These are phyloP conservation scores for Datnioides undecimradiatus DNA, from an alignment of 2,113 vertebrate genomes.

Conservation along the genomic window DNA sequence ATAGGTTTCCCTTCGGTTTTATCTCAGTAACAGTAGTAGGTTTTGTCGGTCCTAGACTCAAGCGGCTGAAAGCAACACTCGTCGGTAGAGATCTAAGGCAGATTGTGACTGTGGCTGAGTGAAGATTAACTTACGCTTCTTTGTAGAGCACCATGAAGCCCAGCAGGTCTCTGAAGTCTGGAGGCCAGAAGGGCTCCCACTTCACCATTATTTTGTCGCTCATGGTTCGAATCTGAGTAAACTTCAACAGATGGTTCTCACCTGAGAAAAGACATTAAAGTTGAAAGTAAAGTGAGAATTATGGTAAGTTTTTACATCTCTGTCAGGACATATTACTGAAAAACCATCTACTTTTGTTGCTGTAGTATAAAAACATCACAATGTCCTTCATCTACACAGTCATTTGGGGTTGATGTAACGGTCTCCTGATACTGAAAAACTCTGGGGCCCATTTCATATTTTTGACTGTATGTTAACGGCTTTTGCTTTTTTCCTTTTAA, in stretches of 20 bases:
- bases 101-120: background rate
- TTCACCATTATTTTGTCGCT: slow-evolving; percentile 92
- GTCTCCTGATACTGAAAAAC: background rate
- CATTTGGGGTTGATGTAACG: background rate
- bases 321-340: background rate
- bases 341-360: slow-evolving; percentile 1
- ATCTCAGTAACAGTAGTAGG: background rate
- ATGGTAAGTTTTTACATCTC: background rate
- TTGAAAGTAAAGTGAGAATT: background rate
- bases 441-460: background rate
- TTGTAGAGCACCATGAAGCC: slow-evolving; percentile 99
- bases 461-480: background rate
- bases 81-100: slow-evolving; percentile 2
- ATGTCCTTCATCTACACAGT: background rate
- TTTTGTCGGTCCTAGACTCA: no score
- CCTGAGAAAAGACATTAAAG: slow-evolving; percentile 78
- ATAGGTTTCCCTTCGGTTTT: background rate
- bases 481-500: background rate
- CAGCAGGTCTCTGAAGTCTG: slow-evolving; percentile 95
- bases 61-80: slow-evolving; percentile 29
- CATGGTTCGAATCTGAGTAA: slow-evolving; percentile 87
- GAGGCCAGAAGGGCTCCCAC: slow-evolving; percentile 96
- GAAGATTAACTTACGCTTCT: slow-evolving; percentile 90
- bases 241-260: slow-evolving; percentile 91
- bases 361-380: background rate